A percentile compares a stretch with the other conserved stretches of the same genome.
Conservation (phyloP, 1,140 invertebrate genomes). For the Eubasilissa regina region DNA sequence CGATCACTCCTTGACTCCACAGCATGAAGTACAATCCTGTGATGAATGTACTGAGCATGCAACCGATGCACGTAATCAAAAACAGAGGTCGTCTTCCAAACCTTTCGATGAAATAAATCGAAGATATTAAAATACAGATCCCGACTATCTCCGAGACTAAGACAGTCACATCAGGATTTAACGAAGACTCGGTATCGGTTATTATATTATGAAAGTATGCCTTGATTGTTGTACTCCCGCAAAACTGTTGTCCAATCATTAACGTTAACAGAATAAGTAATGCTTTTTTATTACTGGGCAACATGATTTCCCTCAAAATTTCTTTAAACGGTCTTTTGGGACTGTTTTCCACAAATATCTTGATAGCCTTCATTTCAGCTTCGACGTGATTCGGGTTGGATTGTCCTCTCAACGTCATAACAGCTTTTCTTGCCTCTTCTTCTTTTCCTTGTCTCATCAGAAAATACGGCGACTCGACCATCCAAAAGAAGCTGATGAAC, state of each 20-base stretch:
- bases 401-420: constrained; percentile 79
- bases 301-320: constrained; percentile 21
- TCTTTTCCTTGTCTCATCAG: constrained; percentile 73
- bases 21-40: constrained; percentile 31
- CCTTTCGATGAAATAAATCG: constrained; percentile 3
- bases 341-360: constrained; percentile 14
- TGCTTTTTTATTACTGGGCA: constrained; percentile 23
- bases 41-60: constrained; percentile 3
- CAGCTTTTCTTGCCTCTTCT: constrained; percentile 70
- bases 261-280: constrained; percentile 6
- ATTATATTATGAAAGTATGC: constrained; percentile 10
- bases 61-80: neutral
- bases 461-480: constrained; percentile 82
- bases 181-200: neutral
- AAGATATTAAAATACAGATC: neutral
- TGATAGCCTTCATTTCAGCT: constrained; percentile 62
- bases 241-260: constrained; percentile 24
- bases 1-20: neutral
- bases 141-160: constrained; percentile 18
- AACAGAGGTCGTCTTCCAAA: neutral
- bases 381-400: neutral
- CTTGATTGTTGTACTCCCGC: constrained; percentile 27
- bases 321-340: constrained; percentile 51
- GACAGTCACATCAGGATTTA: constrained; percentile 29
- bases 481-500: constrained; percentile 73